A percentile compares a stretch with the other conserved stretches of the same genome.
These are phyloP conservation scores for Nephrotoma appendiculata DNA, from an alignment of 2,888 invertebrate species.

Conservation along the genomic window DNA sequence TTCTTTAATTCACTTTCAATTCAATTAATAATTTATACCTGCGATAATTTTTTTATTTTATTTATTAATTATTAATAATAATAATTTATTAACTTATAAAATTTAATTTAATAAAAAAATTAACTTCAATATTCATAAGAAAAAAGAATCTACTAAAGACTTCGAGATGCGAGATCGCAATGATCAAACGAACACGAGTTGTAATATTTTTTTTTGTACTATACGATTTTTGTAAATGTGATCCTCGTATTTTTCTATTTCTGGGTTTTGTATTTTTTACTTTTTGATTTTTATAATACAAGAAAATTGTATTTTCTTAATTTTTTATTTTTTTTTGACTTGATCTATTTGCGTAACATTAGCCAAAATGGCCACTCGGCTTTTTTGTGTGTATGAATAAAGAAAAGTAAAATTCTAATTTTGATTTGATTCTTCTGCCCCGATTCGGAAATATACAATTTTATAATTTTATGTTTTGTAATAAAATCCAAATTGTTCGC, in stretches of 20 bases:
- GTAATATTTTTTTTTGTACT: constrained; percentile 7
- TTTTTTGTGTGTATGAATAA: not conserved
- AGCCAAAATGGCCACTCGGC: constrained; percentile 8
- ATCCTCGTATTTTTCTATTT: constrained; percentile 14
- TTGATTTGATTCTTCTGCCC: constrained; percentile 7
- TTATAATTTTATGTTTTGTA: not conserved
- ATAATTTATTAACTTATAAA: not conserved
- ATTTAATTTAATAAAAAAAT: not conserved
- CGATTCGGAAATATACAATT: constrained; percentile 8
- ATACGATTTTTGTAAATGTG: constrained; percentile 10
- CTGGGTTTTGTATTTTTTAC: constrained; percentile 8
- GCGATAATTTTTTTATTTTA: not conserved
- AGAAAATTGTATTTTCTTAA: not conserved
- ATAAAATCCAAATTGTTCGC: not conserved
- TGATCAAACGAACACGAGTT: constrained; percentile 16
- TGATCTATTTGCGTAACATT: constrained; percentile 16
- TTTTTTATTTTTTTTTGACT: not conserved
- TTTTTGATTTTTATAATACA: not conserved
- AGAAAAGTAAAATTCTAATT: not conserved
- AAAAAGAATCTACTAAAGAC: constrained; percentile 20
- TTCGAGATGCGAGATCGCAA: constrained; percentile 32
- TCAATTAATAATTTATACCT: not conserved
- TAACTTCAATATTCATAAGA: constrained; percentile 9
- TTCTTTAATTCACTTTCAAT: not conserved
- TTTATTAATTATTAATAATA: not conserved